Percentiles rank a stretch among this genome's conserved stretches.
These are phyloP conservation scores for Sebastes melanostomus DNA, from an alignment of 2,797 vertebrate species.

Conservation along the genomic window DNA sequence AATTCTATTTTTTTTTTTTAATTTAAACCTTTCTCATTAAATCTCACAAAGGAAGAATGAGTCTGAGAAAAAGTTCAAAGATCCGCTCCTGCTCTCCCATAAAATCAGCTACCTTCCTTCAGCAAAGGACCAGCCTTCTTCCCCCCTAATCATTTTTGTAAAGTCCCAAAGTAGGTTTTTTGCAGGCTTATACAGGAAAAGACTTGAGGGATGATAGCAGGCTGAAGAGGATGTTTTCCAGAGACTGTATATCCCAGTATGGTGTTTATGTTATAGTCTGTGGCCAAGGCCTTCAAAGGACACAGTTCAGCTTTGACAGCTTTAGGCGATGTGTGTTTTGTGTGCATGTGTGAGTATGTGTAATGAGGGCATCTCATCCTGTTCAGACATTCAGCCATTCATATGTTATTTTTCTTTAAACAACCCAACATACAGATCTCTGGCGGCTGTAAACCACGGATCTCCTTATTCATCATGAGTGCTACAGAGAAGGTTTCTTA, in stretches of 20 bases:
- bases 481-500: conserved; percentile 35
- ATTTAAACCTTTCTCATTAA: neutral
- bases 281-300: conserved; percentile 34
- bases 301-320: conserved; percentile 28
- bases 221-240: conserved; percentile 24
- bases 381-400: conserved; percentile 42
- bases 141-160: neutral
- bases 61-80: neutral
- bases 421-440: conserved; percentile 7
- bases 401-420: conserved; percentile 35
- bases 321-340: neutral
- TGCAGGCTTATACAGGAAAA: neutral
- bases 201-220: neutral
- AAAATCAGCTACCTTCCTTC: neutral
- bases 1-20: too few species aligned
- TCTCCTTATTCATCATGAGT: conserved; percentile 31
- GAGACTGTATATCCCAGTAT: conserved; percentile 24
- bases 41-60: neutral
- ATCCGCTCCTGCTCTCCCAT: neutral
- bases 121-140: neutral
- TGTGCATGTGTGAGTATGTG: neutral
- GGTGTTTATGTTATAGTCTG: conserved; percentile 29
- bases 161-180: neutral
- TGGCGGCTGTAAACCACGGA: conserved; percentile 28
- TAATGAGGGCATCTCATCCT: conserved; percentile 27